Conservation (phyloP, 2,113 vertebrate genomes). For the Embiotoca jacksoni region DNA sequence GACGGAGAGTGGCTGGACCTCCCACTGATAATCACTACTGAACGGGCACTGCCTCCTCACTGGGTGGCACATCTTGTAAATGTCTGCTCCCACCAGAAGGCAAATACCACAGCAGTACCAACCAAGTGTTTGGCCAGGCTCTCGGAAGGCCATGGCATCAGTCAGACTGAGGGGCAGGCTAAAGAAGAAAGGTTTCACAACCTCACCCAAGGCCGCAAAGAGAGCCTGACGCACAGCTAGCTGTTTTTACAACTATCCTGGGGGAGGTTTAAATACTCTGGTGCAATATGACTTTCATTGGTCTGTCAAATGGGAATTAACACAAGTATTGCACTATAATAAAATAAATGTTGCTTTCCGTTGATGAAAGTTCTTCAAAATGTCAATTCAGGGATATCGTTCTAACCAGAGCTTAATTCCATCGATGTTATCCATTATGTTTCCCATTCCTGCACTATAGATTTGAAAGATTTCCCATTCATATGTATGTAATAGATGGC, state of each 20-base stretch:
- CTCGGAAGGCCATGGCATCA: constrained; percentile 48
- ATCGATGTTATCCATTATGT: constrained; percentile 4
- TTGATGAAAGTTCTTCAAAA: constrained; percentile 14
- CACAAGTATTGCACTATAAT: not conserved
- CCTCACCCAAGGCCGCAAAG: constrained; percentile 32
- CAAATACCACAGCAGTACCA: constrained; percentile 63
- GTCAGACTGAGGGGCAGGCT: constrained; percentile 18
- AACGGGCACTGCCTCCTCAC: constrained; percentile 57
- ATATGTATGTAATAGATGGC: constrained; percentile 17
- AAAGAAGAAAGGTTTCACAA: constrained; percentile 39
- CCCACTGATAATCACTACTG: constrained; percentile 65
- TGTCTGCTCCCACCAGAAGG: constrained; percentile 56
- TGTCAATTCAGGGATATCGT: constrained; percentile 10
- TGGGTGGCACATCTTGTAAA: constrained; percentile 73
- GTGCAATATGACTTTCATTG: constrained; percentile 18
- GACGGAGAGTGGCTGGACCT: constrained; percentile 52
- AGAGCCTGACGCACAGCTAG: constrained; percentile 31
- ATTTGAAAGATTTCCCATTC: constrained; percentile 42
- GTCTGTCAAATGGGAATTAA: constrained; percentile 34
- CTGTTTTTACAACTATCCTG: constrained; percentile 39
- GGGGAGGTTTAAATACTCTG: constrained; percentile 3
- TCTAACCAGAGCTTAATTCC: constrained; percentile 23
- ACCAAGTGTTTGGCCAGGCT: constrained; percentile 52
- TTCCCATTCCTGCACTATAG: not conserved
- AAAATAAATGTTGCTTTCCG: constrained; percentile 21